Evolutionary conservation across 2,888 invertebrate genomes (phyloP).

Genomic region (Eristalinus sepulchralis): DNA sequence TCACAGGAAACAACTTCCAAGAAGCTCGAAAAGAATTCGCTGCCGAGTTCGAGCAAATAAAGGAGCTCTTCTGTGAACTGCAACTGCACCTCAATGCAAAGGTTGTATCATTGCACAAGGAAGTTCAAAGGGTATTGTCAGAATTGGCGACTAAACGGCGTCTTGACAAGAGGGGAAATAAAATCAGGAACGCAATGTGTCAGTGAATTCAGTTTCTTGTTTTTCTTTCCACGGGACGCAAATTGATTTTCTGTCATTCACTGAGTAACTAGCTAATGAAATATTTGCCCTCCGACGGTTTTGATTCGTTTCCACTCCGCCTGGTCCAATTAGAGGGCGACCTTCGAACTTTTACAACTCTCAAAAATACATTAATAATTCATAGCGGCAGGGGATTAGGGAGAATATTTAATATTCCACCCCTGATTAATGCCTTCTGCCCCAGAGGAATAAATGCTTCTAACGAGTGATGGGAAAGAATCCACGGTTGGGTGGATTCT

Average conservation of each 20-base stretch:
- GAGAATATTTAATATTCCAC: conserved; percentile 45
- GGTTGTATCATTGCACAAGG: conserved; percentile 25
- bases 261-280: conserved; percentile 15
- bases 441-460: neutral
- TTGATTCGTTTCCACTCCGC: conserved; percentile 25
- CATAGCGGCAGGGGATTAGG: conserved; percentile 23
- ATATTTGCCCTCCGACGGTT: conserved; percentile 4
- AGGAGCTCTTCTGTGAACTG: conserved; percentile 39
- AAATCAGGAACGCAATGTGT: neutral
- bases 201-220: neutral
- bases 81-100: conserved; percentile 21
- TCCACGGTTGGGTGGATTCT: neutral
- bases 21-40: conserved; percentile 6
- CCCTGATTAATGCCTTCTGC: conserved; percentile 43
- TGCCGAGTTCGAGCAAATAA: conserved; percentile 18
- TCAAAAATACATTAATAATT: conserved; percentile 44
- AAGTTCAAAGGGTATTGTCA: conserved; percentile 22
- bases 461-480: neutral
- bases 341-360: conserved; percentile 24
- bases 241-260: conserved; percentile 42
- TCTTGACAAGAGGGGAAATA: conserved; percentile 28
- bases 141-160: conserved; percentile 26
- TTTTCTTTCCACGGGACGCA: neutral
- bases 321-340: conserved; percentile 42
- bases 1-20: neutral